Conservation (phyloP, 1,140 invertebrate species). For the Neomicropteryx cornuta region DNA sequence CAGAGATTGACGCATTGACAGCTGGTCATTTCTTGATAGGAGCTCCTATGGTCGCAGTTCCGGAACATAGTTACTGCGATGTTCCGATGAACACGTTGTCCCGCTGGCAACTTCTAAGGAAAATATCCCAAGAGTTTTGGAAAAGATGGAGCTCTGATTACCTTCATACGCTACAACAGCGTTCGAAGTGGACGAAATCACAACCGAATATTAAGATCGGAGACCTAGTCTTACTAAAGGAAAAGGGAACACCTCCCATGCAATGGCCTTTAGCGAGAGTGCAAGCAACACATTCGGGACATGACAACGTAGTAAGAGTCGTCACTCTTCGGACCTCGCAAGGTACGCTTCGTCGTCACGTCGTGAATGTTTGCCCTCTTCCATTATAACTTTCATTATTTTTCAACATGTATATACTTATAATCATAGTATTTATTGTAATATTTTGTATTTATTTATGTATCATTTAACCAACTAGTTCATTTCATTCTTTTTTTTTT, state of each 20-base stretch:
- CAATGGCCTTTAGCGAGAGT: slow-evolving; percentile 17
- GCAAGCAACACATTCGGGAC: slow-evolving; percentile 9
- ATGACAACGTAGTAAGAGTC: slow-evolving; percentile 13
- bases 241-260: slow-evolving; percentile 6
- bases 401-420: too few species aligned
- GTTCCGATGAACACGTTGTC: not conserved
- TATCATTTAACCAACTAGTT: too few species aligned
- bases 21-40: slow-evolving; percentile 26
- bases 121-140: not conserved
- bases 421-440: too few species aligned
- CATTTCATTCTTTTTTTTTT: too few species aligned
- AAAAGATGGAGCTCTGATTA: not conserved
- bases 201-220: not conserved
- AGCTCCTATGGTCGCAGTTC: slow-evolving; percentile 13
- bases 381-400: too few species aligned
- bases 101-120: not conserved
- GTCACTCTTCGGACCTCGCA: slow-evolving; percentile 7
- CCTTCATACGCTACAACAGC: not conserved
- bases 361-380: slow-evolving; percentile 3
- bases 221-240: not conserved
- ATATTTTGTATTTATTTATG: too few species aligned
- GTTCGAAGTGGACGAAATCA: not conserved
- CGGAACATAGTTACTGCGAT: slow-evolving; percentile 2
- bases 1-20: slow-evolving; percentile 16
- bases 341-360: slow-evolving; percentile 5